Percentiles rank a stretch among this genome's conserved stretches.
phyloP scores from a whole-genome alignment of 1,140 invertebrate genomes.

The Callitettix versicolor region DNA sequence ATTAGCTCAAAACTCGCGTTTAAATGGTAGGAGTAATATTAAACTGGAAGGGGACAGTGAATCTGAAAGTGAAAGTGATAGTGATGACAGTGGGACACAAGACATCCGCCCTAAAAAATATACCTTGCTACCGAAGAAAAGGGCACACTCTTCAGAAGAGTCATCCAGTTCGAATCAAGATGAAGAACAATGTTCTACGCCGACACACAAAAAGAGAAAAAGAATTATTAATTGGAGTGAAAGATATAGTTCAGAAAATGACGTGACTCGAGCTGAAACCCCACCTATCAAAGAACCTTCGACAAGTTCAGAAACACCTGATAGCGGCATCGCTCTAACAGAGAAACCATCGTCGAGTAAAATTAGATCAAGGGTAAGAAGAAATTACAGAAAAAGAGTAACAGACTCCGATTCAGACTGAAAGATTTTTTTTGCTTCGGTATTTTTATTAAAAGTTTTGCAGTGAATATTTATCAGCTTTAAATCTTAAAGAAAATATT shows the following conservation, averaged over 20 bases:
- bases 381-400: slow-evolving; percentile 10
- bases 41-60: not conserved
- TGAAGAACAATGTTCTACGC: not conserved
- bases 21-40: not conserved
- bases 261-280: too few species aligned
- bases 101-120: not conserved
- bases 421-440: too few species aligned
- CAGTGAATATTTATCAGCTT: too few species aligned
- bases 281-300: not conserved
- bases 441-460: too few species aligned
- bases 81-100: not conserved
- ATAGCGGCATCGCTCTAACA: slow-evolving; percentile 5
- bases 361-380: not conserved
- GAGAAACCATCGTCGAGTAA: slow-evolving; percentile 9
- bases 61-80: not conserved
- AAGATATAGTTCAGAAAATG: too few species aligned
- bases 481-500: too few species aligned
- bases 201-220: too few species aligned
- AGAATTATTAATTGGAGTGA: too few species aligned
- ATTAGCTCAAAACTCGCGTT: not conserved
- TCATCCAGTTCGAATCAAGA: not conserved
- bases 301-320: slow-evolving; percentile 13
- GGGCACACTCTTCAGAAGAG: not conserved
- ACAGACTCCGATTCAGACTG: slow-evolving; percentile 6
- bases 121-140: not conserved